These are phyloP conservation scores for Premnoplex brunnescens DNA, from an alignment of 2,797 vertebrate species.

Conservation along the genomic window DNA sequence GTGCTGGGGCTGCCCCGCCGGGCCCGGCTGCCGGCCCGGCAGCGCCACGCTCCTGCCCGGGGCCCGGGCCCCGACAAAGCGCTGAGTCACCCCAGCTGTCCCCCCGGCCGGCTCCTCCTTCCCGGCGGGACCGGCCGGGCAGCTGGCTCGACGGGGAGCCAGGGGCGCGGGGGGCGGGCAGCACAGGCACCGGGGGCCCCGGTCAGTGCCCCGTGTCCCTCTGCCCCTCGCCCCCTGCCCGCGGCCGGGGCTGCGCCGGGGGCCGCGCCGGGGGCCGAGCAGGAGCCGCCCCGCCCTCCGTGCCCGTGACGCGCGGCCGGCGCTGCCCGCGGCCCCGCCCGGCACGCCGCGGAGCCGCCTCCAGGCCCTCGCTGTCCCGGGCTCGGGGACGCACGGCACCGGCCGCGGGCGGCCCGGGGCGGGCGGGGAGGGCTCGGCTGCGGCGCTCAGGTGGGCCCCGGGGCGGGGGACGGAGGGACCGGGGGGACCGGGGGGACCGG, in stretches of 20 bases:
- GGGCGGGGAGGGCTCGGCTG: not conserved
- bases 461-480: too few species aligned
- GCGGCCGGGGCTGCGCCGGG: too few species aligned
- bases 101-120: not conserved
- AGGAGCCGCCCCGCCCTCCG: too few species aligned
- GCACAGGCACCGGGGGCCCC: not conserved
- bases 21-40: accelerated
- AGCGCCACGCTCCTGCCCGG: not conserved
- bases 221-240: not conserved
- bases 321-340: not conserved
- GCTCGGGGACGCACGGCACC: not conserved
- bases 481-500: too few species aligned
- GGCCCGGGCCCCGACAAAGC: not conserved
- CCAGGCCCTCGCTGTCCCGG: not conserved
- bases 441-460: not conserved
- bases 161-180: not conserved
- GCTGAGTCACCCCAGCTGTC: slow-evolving; percentile 42
- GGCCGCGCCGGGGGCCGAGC: too few species aligned
- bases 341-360: not conserved
- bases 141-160: not conserved
- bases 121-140: not conserved
- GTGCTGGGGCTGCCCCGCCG: not conserved
- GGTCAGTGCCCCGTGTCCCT: not conserved
- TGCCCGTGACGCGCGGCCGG: not conserved
- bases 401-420: slow-evolving; percentile 11